A percentile compares a stretch with the other conserved stretches of the same genome.
phyloP scores from a whole-genome alignment of 2,888 invertebrate species.

The Lingula anatina region DNA sequence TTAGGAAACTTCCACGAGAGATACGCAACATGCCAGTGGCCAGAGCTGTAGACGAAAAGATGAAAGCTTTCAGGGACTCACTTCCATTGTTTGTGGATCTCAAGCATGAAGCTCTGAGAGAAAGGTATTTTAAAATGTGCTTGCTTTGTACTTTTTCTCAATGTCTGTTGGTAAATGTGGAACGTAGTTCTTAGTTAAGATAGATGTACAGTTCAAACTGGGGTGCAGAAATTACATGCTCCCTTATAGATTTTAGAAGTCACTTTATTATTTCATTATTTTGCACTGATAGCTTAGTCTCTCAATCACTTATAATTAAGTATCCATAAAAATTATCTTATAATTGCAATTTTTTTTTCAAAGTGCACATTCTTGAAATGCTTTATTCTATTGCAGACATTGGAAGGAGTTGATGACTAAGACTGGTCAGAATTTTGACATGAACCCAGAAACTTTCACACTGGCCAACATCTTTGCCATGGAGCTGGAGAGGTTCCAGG shows the following conservation, averaged over 20 bases:
- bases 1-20: conserved; percentile 68
- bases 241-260: too few species aligned
- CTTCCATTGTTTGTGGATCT: conserved; percentile 85
- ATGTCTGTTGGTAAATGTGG: neutral
- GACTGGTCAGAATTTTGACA: conserved; percentile 76
- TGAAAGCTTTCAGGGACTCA: conserved; percentile 82
- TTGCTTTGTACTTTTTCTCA: neutral
- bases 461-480: conserved; percentile 88
- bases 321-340: too few species aligned
- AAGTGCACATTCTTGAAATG: too few species aligned
- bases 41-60: conserved; percentile 68
- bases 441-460: conserved; percentile 83
- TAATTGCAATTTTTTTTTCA: too few species aligned
- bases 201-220: too few species aligned
- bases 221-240: too few species aligned
- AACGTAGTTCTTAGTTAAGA: neutral
- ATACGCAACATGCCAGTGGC: conserved; percentile 61
- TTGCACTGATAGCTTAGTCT: too few species aligned
- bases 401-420: conserved; percentile 85
- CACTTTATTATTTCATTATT: too few species aligned
- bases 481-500: conserved; percentile 76
- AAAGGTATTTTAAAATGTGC: conserved; percentile 57
- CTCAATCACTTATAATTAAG: too few species aligned
- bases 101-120: conserved; percentile 84
- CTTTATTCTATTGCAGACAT: conserved; percentile 58